phyloP scores from a whole-genome alignment of 2,113 vertebrate genomes.

The Hemibagrus wyckioides region DNA sequence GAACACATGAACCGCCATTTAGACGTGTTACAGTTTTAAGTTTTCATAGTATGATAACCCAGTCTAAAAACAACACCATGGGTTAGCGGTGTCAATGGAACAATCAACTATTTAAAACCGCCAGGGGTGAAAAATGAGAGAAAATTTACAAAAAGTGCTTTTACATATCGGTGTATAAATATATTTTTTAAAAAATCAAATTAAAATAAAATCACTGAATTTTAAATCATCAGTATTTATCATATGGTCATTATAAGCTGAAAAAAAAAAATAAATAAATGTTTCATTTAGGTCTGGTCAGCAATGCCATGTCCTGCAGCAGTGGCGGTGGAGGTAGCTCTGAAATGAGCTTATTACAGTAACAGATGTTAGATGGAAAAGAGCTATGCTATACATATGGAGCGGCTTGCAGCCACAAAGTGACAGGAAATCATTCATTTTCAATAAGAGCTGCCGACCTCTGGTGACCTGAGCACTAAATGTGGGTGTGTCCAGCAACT shows the following conservation, averaged over 20 bases:
- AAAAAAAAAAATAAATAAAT: not conserved
- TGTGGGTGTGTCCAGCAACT: no score
- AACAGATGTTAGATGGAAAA: no score
- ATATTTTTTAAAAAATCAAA: not conserved
- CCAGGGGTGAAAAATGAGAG: not conserved
- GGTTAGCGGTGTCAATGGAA: not conserved
- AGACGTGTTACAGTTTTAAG: not conserved
- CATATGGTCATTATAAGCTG: not conserved
- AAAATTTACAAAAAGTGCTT: not conserved
- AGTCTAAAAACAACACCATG: not conserved
- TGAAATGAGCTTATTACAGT: no score
- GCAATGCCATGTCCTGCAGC: no score
- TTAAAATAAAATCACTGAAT: not conserved
- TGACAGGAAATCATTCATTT: no score
- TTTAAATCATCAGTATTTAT: not conserved
- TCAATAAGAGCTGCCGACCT: no score
- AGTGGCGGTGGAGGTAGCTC: no score
- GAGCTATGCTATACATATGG: no score
- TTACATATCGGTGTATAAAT: not conserved
- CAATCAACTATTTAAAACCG: not conserved
- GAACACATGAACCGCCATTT: not conserved
- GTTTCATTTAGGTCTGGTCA: no score
- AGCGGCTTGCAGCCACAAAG: no score
- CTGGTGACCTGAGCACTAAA: no score
- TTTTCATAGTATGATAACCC: not conserved